phyloP scores from a whole-genome alignment of 2,797 vertebrate species.

The Molossus alvarezi region DNA sequence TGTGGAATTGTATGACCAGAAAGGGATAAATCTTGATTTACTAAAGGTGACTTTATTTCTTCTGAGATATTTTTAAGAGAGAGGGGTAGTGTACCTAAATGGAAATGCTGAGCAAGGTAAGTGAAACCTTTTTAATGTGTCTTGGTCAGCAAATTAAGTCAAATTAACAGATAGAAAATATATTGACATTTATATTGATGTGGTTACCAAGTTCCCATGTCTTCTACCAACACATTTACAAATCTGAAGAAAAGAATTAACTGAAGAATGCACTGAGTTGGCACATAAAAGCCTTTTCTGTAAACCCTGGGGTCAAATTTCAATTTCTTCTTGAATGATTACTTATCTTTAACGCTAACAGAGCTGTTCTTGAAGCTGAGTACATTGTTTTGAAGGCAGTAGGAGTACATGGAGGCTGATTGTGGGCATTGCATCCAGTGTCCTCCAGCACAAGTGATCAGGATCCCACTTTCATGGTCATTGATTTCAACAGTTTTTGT shows the following conservation, averaged over 20 bases:
- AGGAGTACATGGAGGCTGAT: neutral
- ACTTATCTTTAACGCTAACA: slow-evolving; percentile 46
- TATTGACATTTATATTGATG: neutral
- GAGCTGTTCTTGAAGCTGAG: neutral
- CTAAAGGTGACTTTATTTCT: slow-evolving; percentile 50
- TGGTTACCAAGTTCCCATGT: neutral
- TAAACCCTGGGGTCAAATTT: neutral
- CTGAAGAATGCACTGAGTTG: slow-evolving; percentile 50
- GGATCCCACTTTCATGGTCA: neutral
- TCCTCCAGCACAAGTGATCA: neutral
- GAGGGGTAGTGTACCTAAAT: slow-evolving; percentile 25
- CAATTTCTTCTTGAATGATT: neutral
- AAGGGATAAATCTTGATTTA: slow-evolving; percentile 70
- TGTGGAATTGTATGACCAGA: slow-evolving; percentile 27
- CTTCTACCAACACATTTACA: slow-evolving; percentile 38
- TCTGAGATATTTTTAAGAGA: slow-evolving; percentile 62
- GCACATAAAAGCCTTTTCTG: neutral
- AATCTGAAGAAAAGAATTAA: neutral
- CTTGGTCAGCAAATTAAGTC: slow-evolving; percentile 56
- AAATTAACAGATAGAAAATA: slow-evolving; percentile 19
- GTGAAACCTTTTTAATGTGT: slow-evolving; percentile 48
- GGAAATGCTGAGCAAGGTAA: slow-evolving; percentile 9
- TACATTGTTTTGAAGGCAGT: neutral
- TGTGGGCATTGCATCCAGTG: neutral
- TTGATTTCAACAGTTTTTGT: slow-evolving; percentile 37